Evolutionary conservation across 2,113 vertebrate species (phyloP).

Genomic region (Microtus ochrogaster): DNA sequence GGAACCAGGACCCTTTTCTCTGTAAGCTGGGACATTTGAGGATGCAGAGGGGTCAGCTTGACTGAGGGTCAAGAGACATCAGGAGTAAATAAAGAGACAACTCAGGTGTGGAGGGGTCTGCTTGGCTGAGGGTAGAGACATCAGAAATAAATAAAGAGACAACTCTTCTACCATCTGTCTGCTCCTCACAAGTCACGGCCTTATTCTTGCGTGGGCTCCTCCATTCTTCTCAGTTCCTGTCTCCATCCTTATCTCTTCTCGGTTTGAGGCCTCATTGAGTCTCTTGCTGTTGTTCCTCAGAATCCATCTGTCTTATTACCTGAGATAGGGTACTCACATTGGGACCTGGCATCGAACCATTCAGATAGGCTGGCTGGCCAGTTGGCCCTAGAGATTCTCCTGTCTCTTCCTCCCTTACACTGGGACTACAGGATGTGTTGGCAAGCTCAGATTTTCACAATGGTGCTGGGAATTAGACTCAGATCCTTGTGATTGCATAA

Average conservation of each 20-base stretch:
- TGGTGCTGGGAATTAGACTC: background rate
- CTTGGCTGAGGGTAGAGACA: background rate
- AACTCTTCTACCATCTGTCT: background rate
- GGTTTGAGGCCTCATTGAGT: background rate
- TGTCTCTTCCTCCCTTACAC: background rate
- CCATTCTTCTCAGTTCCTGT: background rate
- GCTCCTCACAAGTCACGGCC: accelerated
- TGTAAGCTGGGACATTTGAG: background rate
- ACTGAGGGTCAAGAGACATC: background rate
- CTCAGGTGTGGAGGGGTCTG: background rate
- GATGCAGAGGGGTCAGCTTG: background rate
- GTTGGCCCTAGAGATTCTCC: background rate
- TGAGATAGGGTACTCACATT: background rate
- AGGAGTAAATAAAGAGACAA: background rate
- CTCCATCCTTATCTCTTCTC: background rate
- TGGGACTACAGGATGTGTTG: background rate
- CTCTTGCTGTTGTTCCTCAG: background rate
- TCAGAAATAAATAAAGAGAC: background rate
- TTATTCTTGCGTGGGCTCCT: background rate
- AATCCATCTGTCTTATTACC: background rate
- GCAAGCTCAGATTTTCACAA: background rate
- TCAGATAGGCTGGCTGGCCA: background rate
- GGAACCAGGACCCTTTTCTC: background rate
- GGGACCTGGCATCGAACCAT: background rate
- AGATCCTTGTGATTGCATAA: background rate